Conservation (phyloP, 2,113 vertebrate species). For the Lutjanus erythropterus region DNA sequence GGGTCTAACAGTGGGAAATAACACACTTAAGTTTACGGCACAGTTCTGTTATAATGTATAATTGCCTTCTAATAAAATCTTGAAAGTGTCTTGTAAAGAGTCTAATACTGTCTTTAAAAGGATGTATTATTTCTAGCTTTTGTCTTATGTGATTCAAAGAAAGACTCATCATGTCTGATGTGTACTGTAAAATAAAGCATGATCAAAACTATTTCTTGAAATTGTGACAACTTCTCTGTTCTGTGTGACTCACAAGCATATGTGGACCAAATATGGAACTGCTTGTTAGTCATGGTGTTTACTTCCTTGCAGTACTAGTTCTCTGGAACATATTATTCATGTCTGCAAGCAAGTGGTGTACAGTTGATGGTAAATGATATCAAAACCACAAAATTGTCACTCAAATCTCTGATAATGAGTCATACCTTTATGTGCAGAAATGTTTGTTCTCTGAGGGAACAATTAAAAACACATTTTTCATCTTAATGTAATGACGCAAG, state of each 20-base stretch:
- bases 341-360: background rate
- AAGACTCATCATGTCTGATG: too few relatives aligned
- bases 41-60: too few relatives aligned
- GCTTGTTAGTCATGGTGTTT: conserved; percentile 34
- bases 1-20: too few relatives aligned
- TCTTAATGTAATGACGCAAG: background rate
- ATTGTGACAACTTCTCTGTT: conserved; percentile 16
- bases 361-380: background rate
- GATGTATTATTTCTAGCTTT: too few relatives aligned
- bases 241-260: conserved; percentile 43
- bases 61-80: too few relatives aligned
- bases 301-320: background rate
- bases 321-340: conserved; percentile 19
- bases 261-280: conserved; percentile 31
- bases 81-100: too few relatives aligned
- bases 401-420: conserved; percentile 13
- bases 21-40: too few relatives aligned
- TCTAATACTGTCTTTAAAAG: too few relatives aligned
- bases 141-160: too few relatives aligned
- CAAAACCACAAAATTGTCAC: conserved; percentile 11
- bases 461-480: conserved; percentile 27
- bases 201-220: conserved; percentile 9
- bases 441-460: background rate
- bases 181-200: too few relatives aligned
- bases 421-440: background rate